phyloP scores from a whole-genome alignment of 2,113 vertebrate species.

The Melanerpes formicivorus region DNA sequence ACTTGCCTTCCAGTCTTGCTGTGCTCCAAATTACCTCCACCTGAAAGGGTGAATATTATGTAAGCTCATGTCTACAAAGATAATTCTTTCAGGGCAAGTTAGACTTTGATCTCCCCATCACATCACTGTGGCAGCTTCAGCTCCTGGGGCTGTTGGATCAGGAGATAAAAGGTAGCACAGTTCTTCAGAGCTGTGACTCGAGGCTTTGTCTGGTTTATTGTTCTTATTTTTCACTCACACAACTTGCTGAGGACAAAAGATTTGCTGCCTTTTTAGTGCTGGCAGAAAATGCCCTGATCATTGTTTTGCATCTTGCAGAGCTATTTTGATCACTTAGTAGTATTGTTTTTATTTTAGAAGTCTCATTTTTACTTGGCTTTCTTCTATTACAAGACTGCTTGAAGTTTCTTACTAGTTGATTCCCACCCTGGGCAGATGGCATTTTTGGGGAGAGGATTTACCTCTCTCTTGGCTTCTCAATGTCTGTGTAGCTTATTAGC shows the following conservation, averaged over 20 bases:
- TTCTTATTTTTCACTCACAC: neutral
- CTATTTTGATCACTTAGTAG: neutral
- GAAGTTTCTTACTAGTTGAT: neutral
- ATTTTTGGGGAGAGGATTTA: neutral
- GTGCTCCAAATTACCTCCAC: neutral
- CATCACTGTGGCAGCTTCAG: neutral
- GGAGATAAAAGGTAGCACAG: neutral
- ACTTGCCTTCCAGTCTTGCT: neutral
- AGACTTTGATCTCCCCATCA: constrained; percentile 33
- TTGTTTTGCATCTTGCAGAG: neutral
- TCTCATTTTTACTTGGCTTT: neutral
- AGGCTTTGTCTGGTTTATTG: neutral
- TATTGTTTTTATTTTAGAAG: neutral
- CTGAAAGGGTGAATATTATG: constrained; percentile 6
- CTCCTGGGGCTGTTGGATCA: neutral
- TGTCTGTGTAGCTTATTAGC: neutral
- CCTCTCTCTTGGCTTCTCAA: neutral
- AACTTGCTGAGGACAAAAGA: neutral
- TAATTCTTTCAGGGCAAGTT: neutral
- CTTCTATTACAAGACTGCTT: neutral
- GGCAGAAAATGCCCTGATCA: neutral
- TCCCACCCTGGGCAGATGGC: neutral
- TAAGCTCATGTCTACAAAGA: neutral
- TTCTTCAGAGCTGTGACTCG: neutral
- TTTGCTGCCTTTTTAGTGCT: neutral